These are phyloP conservation scores for Battus philenor DNA, from an alignment of 1,140 invertebrate genomes.

Conservation along the genomic window DNA sequence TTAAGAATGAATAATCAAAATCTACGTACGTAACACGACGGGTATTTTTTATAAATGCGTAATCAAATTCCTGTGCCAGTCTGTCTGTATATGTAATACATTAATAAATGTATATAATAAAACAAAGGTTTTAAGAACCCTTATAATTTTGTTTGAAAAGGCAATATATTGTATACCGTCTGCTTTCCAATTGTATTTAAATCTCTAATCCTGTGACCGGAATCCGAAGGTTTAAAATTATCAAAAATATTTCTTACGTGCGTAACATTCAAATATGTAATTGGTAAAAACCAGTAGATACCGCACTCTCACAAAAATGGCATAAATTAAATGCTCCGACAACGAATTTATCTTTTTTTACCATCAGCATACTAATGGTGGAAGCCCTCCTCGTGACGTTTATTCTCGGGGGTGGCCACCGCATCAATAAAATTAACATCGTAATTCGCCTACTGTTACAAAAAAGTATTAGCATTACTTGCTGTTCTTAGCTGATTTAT, in stretches of 20 bases:
- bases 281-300: conserved; percentile 19
- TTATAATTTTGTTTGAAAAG: too few species aligned
- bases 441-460: conserved; percentile 68
- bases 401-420: conserved; percentile 52
- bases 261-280: conserved; percentile 5
- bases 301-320: conserved; percentile 39
- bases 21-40: too few species aligned
- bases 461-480: conserved; percentile 60
- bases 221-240: conserved; percentile 1
- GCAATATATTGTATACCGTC: too few species aligned
- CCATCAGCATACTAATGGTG: conserved; percentile 69
- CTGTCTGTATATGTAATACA: too few species aligned
- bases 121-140: too few species aligned
- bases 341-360: conserved; percentile 70
- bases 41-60: too few species aligned
- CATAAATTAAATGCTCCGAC: conserved; percentile 65
- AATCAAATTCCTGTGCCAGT: too few species aligned
- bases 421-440: conserved; percentile 75
- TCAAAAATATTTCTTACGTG: conserved; percentile 16
- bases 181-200: conserved; percentile 13
- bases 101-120: too few species aligned
- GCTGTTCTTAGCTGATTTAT: conserved; percentile 29
- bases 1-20: too few species aligned
- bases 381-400: conserved; percentile 30
- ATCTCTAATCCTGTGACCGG: conserved; percentile 8